phyloP scores from a whole-genome alignment of 2,113 vertebrate genomes.

The Kryptolebias marmoratus region DNA sequence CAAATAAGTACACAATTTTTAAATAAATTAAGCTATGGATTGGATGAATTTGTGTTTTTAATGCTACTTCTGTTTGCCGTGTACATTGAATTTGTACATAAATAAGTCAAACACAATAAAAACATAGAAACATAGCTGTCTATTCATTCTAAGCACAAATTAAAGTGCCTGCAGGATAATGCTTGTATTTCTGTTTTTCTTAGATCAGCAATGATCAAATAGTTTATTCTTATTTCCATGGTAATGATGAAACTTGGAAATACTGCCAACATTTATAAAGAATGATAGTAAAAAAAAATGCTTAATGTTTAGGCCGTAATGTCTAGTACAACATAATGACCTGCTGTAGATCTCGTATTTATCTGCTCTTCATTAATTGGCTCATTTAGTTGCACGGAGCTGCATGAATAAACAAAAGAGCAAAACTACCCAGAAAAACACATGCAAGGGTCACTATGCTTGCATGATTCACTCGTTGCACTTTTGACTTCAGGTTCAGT shows the following conservation, averaged over 20 bases:
- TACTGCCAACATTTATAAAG: not conserved
- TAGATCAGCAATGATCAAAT: not conserved
- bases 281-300: not conserved
- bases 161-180: too few species aligned
- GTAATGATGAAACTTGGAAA: not conserved
- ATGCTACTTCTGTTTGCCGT: too few species aligned
- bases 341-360: not conserved
- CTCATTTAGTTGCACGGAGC: constrained; percentile 8
- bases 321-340: not conserved
- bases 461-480: constrained; percentile 44
- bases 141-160: too few species aligned
- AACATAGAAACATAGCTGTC: too few species aligned
- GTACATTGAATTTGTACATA: too few species aligned
- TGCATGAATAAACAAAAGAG: constrained; percentile 18
- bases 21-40: too few species aligned
- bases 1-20: too few species aligned
- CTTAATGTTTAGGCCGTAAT: not conserved
- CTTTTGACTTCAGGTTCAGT: constrained; percentile 56
- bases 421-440: constrained; percentile 31
- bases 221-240: not conserved
- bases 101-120: too few species aligned
- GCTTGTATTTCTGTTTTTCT: too few species aligned
- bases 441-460: constrained; percentile 38
- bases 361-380: constrained; percentile 14
- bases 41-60: too few species aligned